phyloP scores from a whole-genome alignment of 2,113 vertebrate species.

The Dicentrarchus labrax region DNA sequence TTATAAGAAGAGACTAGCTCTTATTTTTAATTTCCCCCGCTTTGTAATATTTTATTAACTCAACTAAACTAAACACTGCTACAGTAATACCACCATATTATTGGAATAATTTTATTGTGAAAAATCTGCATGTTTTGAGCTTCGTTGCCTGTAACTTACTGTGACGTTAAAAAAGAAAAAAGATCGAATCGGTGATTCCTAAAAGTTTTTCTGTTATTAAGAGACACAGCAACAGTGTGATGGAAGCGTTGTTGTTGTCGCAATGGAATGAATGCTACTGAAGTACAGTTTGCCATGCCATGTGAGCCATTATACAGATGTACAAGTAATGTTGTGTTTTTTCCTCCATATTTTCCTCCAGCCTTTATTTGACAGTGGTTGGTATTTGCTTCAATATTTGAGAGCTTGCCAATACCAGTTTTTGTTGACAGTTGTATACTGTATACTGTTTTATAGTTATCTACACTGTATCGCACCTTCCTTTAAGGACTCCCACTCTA shows the following conservation, averaged over 20 bases:
- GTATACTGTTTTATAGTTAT: not conserved
- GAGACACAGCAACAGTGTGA: not conserved
- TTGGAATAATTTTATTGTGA: not conserved
- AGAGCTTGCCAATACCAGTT: not conserved
- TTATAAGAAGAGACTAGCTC: not conserved
- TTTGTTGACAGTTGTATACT: not conserved
- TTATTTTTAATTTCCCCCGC: not conserved
- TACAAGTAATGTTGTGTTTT: too few species aligned
- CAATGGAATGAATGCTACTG: not conserved
- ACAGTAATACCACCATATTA: not conserved
- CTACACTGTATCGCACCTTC: not conserved
- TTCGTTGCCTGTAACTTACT: not conserved
- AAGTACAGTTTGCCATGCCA: not conserved
- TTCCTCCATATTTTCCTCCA: too few species aligned
- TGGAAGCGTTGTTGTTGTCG: not conserved
- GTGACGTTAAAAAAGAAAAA: not conserved
- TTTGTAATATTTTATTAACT: not conserved
- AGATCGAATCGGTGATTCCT: not conserved
- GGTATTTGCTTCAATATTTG: not conserved
- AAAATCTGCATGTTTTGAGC: not conserved
- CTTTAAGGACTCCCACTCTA: not conserved
- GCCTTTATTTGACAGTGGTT: not conserved
- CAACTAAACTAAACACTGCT: not conserved
- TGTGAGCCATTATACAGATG: not conserved
- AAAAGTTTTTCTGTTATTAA: not conserved